phyloP scores from a whole-genome alignment of 2,113 vertebrate genomes.

The Phrynocephalus versicolor region DNA sequence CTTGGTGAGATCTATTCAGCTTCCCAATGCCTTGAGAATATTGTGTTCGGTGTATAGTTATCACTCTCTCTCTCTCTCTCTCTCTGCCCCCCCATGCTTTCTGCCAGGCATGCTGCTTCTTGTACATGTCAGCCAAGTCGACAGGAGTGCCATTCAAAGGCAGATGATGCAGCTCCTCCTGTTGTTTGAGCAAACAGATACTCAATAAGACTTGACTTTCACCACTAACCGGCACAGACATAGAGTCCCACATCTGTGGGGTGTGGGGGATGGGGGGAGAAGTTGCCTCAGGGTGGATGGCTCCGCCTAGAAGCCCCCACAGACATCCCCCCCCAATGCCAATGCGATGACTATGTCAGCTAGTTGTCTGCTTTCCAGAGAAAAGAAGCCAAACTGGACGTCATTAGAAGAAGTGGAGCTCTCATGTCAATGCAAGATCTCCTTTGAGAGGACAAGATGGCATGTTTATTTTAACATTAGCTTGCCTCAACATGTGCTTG shows the following conservation, averaged over 20 bases:
- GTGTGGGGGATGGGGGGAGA: background rate
- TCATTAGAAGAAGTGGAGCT: no score
- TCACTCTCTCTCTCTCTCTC: slow-evolving; percentile 45
- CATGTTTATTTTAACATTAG: no score
- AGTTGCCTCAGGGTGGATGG: slow-evolving; percentile 46
- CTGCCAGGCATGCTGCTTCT: slow-evolving; percentile 68
- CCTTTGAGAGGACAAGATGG: no score
- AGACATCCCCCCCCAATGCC: background rate
- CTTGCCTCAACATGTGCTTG: no score
- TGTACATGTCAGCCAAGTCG: slow-evolving; percentile 60
- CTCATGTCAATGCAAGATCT: no score
- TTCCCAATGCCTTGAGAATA: slow-evolving; percentile 61
- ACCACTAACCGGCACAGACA: slow-evolving; percentile 68
- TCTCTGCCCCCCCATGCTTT: slow-evolving; percentile 26
- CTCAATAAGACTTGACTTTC: slow-evolving; percentile 72
- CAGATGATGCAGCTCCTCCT: slow-evolving; percentile 57
- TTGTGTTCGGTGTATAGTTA: slow-evolving; percentile 63
- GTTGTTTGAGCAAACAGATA: slow-evolving; percentile 60
- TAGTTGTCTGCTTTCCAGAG: slow-evolving; percentile 14
- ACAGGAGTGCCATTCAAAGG: slow-evolving; percentile 60
- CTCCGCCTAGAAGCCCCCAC: slow-evolving; percentile 51
- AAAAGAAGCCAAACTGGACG: no score
- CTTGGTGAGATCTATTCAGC: slow-evolving; percentile 47
- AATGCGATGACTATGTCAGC: background rate
- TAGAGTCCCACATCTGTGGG: slow-evolving; percentile 49